Conservation (phyloP, 2,797 vertebrate genomes). For the Rhinoraja longicauda region DNA sequence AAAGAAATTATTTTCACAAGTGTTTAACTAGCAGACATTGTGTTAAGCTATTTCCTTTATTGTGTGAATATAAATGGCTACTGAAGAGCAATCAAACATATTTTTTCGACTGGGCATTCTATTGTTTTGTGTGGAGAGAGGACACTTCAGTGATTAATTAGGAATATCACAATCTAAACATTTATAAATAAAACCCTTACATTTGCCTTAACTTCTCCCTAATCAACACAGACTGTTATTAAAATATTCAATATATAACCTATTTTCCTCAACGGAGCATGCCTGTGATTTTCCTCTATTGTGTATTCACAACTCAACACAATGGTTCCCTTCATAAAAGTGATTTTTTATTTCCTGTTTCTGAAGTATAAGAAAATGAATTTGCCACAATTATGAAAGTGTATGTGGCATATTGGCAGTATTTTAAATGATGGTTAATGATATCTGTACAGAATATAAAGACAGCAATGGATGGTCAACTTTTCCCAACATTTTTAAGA, state of each 20-base stretch:
- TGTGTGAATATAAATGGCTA: not conserved
- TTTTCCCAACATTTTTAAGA: not conserved
- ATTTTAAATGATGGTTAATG: not conserved
- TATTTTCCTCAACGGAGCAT: not conserved
- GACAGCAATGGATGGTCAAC: not conserved
- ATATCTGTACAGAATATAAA: not conserved
- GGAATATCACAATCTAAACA: not conserved
- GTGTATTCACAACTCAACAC: not conserved
- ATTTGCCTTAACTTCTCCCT: not conserved
- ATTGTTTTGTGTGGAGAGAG: not conserved
- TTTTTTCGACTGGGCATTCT: not conserved
- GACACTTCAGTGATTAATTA: not conserved
- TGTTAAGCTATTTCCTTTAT: constrained; percentile 1
- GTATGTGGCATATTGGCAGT: not conserved
- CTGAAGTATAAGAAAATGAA: not conserved
- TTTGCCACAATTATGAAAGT: not conserved
- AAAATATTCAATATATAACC: constrained; percentile 1
- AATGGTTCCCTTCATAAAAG: not conserved
- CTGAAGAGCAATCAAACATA: not conserved
- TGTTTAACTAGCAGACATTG: not conserved
- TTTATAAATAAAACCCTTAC: not conserved
- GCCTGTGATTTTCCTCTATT: not conserved
- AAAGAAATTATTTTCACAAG: not conserved
- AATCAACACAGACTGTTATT: not conserved
- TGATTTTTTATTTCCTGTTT: not conserved